phyloP scores from a whole-genome alignment of 2,888 invertebrate genomes.

The Candidula unifasciata region DNA sequence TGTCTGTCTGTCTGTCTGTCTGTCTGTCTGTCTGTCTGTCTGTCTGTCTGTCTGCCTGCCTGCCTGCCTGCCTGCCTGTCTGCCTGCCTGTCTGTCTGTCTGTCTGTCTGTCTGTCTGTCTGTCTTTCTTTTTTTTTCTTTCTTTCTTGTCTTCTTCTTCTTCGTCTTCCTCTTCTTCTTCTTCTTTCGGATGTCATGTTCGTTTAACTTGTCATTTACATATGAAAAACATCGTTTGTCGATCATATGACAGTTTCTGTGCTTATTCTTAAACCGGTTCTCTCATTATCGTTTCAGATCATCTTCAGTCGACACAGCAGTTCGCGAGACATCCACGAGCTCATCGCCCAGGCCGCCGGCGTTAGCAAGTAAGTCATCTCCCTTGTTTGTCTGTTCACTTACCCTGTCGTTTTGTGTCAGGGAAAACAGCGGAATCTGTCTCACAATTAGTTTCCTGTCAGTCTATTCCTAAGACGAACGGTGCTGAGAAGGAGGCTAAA shows the following conservation, averaged over 20 bases:
- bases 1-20: background rate
- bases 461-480: too few relatives aligned
- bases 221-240: too few relatives aligned
- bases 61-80: too few relatives aligned
- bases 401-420: too few relatives aligned
- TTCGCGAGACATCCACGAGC: slow-evolving; percentile 72
- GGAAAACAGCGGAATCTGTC: too few relatives aligned
- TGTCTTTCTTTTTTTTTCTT: background rate
- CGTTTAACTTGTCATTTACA: too few relatives aligned
- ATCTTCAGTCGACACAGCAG: slow-evolving; percentile 75
- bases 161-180: background rate
- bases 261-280: too few relatives aligned
- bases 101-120: slow-evolving; percentile 19
- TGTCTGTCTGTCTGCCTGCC: too few relatives aligned
- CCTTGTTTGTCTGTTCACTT: too few relatives aligned
- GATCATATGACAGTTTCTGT: too few relatives aligned
- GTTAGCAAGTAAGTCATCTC: slow-evolving; percentile 67
- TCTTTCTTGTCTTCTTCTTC: background rate
- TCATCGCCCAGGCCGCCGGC: slow-evolving; percentile 73
- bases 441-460: too few relatives aligned
- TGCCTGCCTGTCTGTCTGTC: slow-evolving; percentile 18
- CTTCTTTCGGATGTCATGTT: background rate
- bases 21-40: background rate
- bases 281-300: slow-evolving; percentile 63
- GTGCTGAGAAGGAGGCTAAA: too few relatives aligned